Conservation (phyloP, 2,113 vertebrate genomes). For the Arothron firmamentum region DNA sequence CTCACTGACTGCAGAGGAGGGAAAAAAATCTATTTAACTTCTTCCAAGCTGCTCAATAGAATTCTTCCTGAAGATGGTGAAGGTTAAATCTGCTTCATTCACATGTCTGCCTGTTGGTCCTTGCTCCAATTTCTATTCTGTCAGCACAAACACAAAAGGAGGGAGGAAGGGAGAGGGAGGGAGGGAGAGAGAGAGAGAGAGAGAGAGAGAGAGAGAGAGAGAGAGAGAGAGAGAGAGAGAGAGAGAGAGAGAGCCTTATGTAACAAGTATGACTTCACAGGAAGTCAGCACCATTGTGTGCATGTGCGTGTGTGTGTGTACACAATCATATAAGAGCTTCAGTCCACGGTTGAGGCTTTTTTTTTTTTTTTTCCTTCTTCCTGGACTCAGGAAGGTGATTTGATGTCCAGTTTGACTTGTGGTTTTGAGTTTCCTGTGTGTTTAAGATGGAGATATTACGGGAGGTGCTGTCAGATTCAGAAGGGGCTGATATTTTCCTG, state of each 20-base stretch:
- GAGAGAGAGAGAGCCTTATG: conserved; percentile 42
- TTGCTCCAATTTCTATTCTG: conserved; percentile 17
- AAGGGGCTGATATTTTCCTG: not conserved
- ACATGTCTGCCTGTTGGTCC: conserved; percentile 9
- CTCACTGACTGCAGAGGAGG: too few species aligned
- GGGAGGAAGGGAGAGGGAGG: too few species aligned
- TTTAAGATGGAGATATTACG: not conserved
- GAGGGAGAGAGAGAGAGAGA: conserved; percentile 15
- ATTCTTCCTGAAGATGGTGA: not conserved
- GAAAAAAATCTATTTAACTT: not conserved
- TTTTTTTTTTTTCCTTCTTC: conserved; percentile 22
- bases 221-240: conserved; percentile 13
- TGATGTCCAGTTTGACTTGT: conserved; percentile 18
- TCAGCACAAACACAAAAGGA: conserved; percentile 30
- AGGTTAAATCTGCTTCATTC: conserved; percentile 10
- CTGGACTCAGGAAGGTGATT: conserved; percentile 21
- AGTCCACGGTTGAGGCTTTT: conserved; percentile 37
- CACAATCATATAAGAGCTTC: not conserved
- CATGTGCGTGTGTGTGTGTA: conserved; percentile 8
- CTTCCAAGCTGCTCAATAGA: not conserved
- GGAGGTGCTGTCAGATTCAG: not conserved
- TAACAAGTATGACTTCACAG: conserved; percentile 69
- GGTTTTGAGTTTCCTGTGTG: conserved; percentile 10
- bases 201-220: conserved; percentile 17
- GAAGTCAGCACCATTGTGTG: conserved; percentile 50